These are phyloP conservation scores for Toxostoma redivivum DNA, from an alignment of 2,113 vertebrate species.

Conservation along the genomic window DNA sequence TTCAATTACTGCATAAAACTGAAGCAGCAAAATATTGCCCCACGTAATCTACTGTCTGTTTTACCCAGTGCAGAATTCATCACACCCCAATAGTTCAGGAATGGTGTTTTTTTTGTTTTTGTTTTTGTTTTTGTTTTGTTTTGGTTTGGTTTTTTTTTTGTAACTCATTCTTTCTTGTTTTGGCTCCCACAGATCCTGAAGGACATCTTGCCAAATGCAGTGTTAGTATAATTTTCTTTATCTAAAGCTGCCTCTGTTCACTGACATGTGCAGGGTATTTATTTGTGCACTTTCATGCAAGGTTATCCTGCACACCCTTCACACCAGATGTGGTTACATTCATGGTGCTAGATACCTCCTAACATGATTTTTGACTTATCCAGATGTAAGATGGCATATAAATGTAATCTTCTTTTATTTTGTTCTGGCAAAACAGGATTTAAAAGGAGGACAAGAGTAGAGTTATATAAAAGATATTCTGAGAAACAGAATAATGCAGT, in stretches of 20 bases:
- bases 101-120: no score
- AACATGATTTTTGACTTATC: constrained; percentile 4
- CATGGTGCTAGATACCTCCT: not conserved
- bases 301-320: not conserved
- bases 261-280: not conserved
- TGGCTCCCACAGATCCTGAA: not conserved
- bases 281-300: not conserved
- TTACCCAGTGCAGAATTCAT: not conserved
- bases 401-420: constrained; percentile 24
- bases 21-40: not conserved
- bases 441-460: not conserved
- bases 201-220: not conserved
- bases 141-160: no score
- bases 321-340: not conserved
- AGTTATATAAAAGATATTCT: not conserved
- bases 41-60: accelerated
- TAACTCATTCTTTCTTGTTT: not conserved
- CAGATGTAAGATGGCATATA: not conserved
- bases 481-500: not conserved
- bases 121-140: no score
- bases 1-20: not conserved
- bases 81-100: not conserved
- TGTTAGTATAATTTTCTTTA: not conserved
- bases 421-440: constrained; percentile 1
- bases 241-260: not conserved